Evolutionary conservation across 2,888 invertebrate genomes (phyloP), one percentile per base, ranked within the genome.

Genomic region (Piscicola geometra): DNA sequence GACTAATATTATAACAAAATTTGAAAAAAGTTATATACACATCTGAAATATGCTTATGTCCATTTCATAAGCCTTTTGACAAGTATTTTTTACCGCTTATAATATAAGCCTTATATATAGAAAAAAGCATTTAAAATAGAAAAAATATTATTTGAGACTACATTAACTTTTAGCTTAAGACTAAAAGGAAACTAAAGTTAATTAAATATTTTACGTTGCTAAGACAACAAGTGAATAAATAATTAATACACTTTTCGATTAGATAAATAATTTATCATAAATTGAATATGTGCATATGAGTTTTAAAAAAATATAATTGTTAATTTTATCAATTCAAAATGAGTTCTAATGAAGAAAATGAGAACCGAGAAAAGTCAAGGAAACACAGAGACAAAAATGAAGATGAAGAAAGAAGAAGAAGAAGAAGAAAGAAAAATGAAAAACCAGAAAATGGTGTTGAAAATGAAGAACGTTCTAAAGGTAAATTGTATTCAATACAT

Each of bases 331-430:
- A 70, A 28, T 9, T 18, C n/a, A 21, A 18, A 1, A 70, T 33
- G 70, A 70, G 41, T 12, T 28, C 28, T 18, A 33, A 70, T 41
- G 70, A 70, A 33, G 36, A 70, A 35, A 50, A 25, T 15, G 69
- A 66, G n/a, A 25, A 75, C 2, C 35, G 5, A 1, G 75, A 70
- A 36, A 69, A 75, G 1, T 32, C 35, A 5, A 36, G 33, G n/a
- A 64, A 25, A 25, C 36, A 30, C 56, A 35, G 56, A 12, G 66
- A 74, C 12, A 68, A 35, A 21, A 68, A 28, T 35, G 41, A 47
- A 18, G 47, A 52, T 32, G 75, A 35, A 52, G 60, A 75, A n/a
- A 47, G 70, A 9, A 47, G 50, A 75, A 70, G 70, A 50, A 67
- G 68, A 35, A 70, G 60, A 70, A 50, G 56, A 70, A 56, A 35